Percentiles rank a stretch among this genome's conserved stretches.
phyloP scores from a whole-genome alignment of 2,888 invertebrate genomes.

The Taenaris catops region DNA sequence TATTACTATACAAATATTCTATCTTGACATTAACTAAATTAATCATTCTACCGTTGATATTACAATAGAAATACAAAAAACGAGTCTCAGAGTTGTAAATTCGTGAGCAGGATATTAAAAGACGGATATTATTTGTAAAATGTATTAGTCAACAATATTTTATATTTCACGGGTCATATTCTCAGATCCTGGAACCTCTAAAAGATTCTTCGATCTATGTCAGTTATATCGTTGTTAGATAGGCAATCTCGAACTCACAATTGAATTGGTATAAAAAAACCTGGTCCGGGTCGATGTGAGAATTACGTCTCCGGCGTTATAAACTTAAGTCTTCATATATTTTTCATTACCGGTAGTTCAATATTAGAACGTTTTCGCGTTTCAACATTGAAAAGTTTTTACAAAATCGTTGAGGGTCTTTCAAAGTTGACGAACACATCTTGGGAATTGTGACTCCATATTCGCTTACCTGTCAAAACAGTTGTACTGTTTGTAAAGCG shows the following conservation, averaged over 20 bases:
- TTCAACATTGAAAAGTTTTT: too few species aligned
- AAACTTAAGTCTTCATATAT: slow-evolving; percentile 4
- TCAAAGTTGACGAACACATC: neutral
- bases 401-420: too few species aligned
- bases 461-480: slow-evolving; percentile 40
- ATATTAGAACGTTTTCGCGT: neutral
- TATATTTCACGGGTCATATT: too few species aligned
- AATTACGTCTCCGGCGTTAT: slow-evolving; percentile 26
- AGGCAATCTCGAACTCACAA: slow-evolving; percentile 53
- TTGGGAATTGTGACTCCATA: slow-evolving; percentile 17
- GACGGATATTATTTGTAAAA: too few species aligned
- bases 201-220: slow-evolving; percentile 34
- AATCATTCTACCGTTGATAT: too few species aligned
- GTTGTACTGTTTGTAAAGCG: slow-evolving; percentile 41
- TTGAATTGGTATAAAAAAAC: slow-evolving; percentile 45
- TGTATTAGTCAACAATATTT: too few species aligned
- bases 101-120: too few species aligned
- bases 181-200: slow-evolving; percentile 24
- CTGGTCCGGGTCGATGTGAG: slow-evolving; percentile 40
- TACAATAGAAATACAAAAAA: too few species aligned
- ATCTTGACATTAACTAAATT: too few species aligned
- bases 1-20: too few species aligned
- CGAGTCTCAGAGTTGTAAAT: too few species aligned
- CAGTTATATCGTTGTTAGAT: slow-evolving; percentile 46
- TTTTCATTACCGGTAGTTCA: neutral